These are phyloP conservation scores for Antheraea yamamai DNA, from an alignment of 2,888 invertebrate genomes.

Conservation along the genomic window DNA sequence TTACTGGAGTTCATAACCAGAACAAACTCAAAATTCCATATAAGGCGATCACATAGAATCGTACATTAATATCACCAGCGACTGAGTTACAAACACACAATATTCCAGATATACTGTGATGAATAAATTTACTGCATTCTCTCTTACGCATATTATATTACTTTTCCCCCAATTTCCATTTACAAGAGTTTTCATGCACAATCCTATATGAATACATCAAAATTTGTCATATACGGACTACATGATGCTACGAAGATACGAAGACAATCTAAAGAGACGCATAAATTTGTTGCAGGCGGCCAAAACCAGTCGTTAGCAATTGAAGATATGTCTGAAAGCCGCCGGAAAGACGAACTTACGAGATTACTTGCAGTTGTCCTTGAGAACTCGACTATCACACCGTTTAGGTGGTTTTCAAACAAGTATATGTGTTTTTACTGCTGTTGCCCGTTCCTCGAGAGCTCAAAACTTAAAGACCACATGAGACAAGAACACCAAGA, in stretches of 20 bases:
- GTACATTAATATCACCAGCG: too few species aligned
- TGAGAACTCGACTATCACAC: slow-evolving; percentile 50
- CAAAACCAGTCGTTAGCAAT: slow-evolving; percentile 18
- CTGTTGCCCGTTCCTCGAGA: slow-evolving; percentile 43
- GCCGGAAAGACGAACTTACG: slow-evolving; percentile 41
- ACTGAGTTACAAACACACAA: too few species aligned
- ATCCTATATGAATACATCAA: slow-evolving; percentile 27
- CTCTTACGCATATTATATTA: too few species aligned
- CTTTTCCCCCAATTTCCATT: too few species aligned
- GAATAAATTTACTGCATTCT: too few species aligned
- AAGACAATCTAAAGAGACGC: not conserved
- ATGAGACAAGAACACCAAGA: slow-evolving; percentile 46
- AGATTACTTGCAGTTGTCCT: slow-evolving; percentile 40
- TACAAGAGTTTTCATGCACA: slow-evolving; percentile 57
- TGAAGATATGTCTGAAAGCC: slow-evolving; percentile 28
- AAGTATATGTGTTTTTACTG: slow-evolving; percentile 57
- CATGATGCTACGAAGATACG: not conserved
- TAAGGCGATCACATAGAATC: too few species aligned
- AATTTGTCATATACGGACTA: not conserved
- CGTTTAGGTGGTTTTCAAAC: slow-evolving; percentile 51
- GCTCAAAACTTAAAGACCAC: slow-evolving; percentile 41
- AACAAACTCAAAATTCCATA: too few species aligned
- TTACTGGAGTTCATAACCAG: too few species aligned
- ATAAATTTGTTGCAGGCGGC: slow-evolving; percentile 36
- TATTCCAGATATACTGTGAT: too few species aligned